Base-by-base conservation (phyloP, 2,888 invertebrate species). In the Eupelmus urozonus region DNA sequence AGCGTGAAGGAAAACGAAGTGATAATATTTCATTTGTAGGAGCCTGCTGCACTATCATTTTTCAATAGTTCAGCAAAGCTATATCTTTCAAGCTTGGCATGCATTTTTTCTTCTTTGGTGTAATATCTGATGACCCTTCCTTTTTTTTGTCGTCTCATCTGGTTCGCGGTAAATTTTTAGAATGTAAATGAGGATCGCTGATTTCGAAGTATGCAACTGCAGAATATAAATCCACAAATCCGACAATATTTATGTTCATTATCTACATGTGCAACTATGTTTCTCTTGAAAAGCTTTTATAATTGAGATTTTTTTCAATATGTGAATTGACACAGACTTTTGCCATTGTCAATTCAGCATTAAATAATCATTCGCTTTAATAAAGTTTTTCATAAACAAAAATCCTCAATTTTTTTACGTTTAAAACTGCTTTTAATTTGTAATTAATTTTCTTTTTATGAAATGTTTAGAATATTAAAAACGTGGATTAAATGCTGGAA, bases 171-270 rank as follows among this genome's bases (percentile, higher is more conserved):
- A 88, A 88, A 88, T 88, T 88, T 85, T n/a, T 80, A 7, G 84
- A 80, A 88, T 88, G 88, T 88, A 88, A 89, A 88, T 88, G 86
- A 87, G 13, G 87, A 87, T 85, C 79, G 82, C 85, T 84, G 88
- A 88, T 87, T 87, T 84, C 85, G 18, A 20, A 34, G 23, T 16
- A 25, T 42, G 53, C 40, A 23, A 11, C 51, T 83, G 84, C 83
- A 83, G 87, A 87, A 86, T 88, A 88, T 89, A 88, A 88, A 88
- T 88, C 85, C 85, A 82, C 86, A 85, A 88, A 86, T 86, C 83
- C 84, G 78, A 80, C 25, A 83, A 86, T 88, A 88, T 88, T 88
- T 88, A 88, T 88, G 86, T 84, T 85, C 82, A 85, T 87, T 88
- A 88, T 87, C 87, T 84, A 83, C 51, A 25, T 27, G 66, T 34